phyloP scores from a whole-genome alignment of 2,888 invertebrate species.

The Cephonodes hylas region DNA sequence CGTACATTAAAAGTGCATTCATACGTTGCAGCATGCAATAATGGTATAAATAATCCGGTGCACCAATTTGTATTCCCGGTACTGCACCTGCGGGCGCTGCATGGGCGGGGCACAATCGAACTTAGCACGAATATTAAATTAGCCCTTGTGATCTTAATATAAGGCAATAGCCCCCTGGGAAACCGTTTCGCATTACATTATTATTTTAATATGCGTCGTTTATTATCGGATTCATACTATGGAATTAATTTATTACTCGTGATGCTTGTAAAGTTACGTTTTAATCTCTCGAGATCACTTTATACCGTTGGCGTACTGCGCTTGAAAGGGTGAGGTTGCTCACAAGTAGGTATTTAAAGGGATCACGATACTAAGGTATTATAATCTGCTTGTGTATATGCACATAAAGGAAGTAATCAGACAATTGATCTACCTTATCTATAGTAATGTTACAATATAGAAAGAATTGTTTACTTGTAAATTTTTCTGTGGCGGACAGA shows the following conservation, averaged over 20 bases:
- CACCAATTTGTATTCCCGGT: constrained; percentile 3
- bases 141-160: constrained; percentile 4
- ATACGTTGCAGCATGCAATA: background rate
- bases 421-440: no score
- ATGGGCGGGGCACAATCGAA: background rate
- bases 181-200: background rate
- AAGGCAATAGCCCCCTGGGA: constrained; percentile 2
- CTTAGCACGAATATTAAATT: constrained; percentile 7
- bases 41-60: constrained; percentile 4
- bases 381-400: no score
- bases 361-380: no score
- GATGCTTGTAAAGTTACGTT: background rate
- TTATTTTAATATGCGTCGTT: background rate
- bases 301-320: no score
- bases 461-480: no score
- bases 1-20: background rate
- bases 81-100: constrained; percentile 8
- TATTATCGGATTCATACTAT: background rate
- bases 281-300: no score
- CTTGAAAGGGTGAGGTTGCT: no score
- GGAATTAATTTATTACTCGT: background rate
- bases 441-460: no score
- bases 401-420: no score
- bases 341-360: no score
- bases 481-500: no score